These are phyloP conservation scores for Ochropleura plecta DNA, from an alignment of 2,888 invertebrate genomes.

Conservation along the genomic window DNA sequence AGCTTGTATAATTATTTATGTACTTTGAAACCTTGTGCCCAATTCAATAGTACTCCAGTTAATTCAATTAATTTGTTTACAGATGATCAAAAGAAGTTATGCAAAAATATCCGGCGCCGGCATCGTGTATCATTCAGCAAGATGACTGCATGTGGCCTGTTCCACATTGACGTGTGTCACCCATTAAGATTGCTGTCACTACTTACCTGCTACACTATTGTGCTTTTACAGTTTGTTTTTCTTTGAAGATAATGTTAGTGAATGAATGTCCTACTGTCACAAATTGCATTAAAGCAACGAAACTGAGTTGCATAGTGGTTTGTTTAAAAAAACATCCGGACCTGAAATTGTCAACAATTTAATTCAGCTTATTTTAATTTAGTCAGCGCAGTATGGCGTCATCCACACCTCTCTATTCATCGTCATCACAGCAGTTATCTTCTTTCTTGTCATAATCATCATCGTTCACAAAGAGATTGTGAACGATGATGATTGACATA, in stretches of 20 bases:
- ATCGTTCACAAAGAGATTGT: too few relatives aligned
- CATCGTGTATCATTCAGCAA: slow-evolving; percentile 39
- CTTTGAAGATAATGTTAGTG: neutral
- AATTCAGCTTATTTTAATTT: neutral
- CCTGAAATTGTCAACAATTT: neutral
- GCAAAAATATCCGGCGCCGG: slow-evolving; percentile 26
- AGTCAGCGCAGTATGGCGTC: neutral
- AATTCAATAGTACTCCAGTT: neutral
- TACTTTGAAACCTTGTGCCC: neutral
- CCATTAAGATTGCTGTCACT: slow-evolving; percentile 12
- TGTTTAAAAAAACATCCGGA: neutral
- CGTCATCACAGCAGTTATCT: neutral
- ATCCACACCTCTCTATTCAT: neutral
- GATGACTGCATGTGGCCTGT: slow-evolving; percentile 31
- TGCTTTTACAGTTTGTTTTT: slow-evolving; percentile 27
- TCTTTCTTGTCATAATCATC: neutral
- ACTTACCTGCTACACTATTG: slow-evolving; percentile 10
- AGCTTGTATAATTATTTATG: neutral
- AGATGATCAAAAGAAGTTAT: slow-evolving; percentile 27
- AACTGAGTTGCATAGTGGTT: neutral
- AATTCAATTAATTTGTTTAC: neutral
- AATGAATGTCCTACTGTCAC: neutral
- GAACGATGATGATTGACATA: too few relatives aligned
- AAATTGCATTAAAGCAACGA: neutral
- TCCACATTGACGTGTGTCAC: slow-evolving; percentile 24